Evolutionary conservation across 2,797 vertebrate genomes (phyloP).

Genomic region (Premnoplex brunnescens): DNA sequence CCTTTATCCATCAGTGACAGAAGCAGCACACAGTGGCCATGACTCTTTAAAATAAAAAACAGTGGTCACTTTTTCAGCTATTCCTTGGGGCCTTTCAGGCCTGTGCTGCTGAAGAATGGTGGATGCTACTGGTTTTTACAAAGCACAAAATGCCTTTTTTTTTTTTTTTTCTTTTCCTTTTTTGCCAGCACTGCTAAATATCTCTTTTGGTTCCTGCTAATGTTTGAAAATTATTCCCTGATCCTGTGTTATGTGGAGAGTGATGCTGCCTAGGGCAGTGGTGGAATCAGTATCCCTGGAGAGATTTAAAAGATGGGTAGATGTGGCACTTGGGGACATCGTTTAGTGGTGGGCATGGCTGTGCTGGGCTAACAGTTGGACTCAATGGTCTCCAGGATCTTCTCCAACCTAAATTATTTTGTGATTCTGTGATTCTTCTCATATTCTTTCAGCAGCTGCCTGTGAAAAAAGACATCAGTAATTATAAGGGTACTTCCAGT

Average conservation of each 20-base stretch:
- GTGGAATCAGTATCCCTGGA: neutral
- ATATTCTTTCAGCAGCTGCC: neutral
- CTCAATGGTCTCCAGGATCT: neutral
- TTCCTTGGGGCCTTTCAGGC: neutral
- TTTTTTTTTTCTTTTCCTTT: too few relatives aligned
- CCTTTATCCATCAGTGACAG: neutral
- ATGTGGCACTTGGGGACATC: neutral
- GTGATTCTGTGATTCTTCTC: neutral
- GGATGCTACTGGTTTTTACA: neutral
- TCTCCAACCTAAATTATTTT: neutral
- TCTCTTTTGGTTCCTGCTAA: neutral
- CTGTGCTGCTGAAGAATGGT: neutral
- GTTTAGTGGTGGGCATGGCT: neutral
- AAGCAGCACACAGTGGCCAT: rapidly evolving
- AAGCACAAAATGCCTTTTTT: neutral
- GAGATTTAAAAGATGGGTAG: neutral
- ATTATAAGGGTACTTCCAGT: neutral
- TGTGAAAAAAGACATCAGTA: neutral
- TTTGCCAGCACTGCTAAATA: neutral
- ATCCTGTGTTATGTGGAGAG: neutral
- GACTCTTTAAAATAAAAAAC: too few relatives aligned
- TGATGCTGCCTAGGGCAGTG: neutral
- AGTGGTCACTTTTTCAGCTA: neutral
- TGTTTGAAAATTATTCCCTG: neutral
- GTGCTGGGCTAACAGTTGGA: neutral